These are phyloP conservation scores for Omphaloscelis lunosa DNA, from an alignment of 2,888 invertebrate species.

Conservation along the genomic window DNA sequence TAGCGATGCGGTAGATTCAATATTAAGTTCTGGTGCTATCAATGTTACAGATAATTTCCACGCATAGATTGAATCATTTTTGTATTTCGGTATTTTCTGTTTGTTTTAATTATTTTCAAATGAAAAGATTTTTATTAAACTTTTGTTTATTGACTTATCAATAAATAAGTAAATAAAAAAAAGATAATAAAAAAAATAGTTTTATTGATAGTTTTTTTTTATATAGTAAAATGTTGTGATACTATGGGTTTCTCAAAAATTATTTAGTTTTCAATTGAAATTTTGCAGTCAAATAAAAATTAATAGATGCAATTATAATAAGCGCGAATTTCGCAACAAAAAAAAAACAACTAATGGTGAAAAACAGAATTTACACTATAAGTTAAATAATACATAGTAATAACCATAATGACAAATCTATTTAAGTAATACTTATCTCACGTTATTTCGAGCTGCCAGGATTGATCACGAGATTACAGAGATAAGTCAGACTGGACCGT, in stretches of 20 bases:
- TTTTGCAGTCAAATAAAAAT: too few relatives aligned
- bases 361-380: neutral
- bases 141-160: too few relatives aligned
- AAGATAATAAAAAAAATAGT: too few relatives aligned
- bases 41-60: neutral
- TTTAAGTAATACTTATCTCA: neutral
- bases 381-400: neutral
- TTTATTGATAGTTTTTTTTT: too few relatives aligned
- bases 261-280: too few relatives aligned
- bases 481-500: slow-evolving; percentile 25
- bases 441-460: neutral
- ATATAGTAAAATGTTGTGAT: too few relatives aligned
- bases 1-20: neutral
- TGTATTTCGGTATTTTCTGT: neutral
- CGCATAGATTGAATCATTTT: neutral
- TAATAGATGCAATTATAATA: neutral
- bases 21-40: neutral
- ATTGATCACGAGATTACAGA: slow-evolving; percentile 27
- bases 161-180: too few relatives aligned
- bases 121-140: too few relatives aligned
- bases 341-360: neutral
- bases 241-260: too few relatives aligned
- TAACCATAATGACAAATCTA: neutral
- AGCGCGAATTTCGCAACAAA: neutral
- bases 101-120: too few relatives aligned